Percentiles rank a stretch among this genome's conserved stretches.
These are phyloP conservation scores for Oscheius sp. DNA, from an alignment of 2,888 invertebrate genomes.

Conservation along the genomic window DNA sequence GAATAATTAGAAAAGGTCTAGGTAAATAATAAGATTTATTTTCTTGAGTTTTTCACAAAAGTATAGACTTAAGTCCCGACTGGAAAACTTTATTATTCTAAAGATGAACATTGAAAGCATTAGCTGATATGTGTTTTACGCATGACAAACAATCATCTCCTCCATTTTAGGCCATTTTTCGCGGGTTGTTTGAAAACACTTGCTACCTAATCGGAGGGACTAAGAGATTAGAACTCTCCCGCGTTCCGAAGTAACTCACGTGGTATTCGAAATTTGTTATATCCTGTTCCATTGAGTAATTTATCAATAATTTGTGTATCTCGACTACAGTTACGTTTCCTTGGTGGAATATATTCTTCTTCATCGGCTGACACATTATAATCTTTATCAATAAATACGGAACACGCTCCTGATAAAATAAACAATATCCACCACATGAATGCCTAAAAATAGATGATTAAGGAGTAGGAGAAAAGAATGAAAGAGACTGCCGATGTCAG, in stretches of 20 bases:
- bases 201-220: conserved; percentile 35
- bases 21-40: no score
- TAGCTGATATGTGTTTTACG: no score
- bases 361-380: conserved; percentile 56
- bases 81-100: no score
- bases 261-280: conserved; percentile 73
- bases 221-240: conserved; percentile 23
- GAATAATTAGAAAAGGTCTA: no score
- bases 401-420: conserved; percentile 4
- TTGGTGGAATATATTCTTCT: conserved; percentile 38
- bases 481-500: conserved; percentile 23
- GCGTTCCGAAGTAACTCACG: conserved; percentile 50
- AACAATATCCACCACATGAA: conserved; percentile 10
- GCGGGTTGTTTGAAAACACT: conserved; percentile 27
- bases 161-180: conserved; percentile 21
- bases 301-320: conserved; percentile 71
- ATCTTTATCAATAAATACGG: conserved; percentile 55
- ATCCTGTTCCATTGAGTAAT: conserved; percentile 72
- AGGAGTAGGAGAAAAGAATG: conserved; percentile 5
- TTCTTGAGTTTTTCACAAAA: no score
- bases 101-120: no score
- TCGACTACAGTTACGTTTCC: conserved; percentile 54
- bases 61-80: no score
- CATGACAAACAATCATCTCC: neutral
- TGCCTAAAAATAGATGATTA: neutral